These are phyloP conservation scores for Eupleurogrammus muticus DNA, from an alignment of 2,797 vertebrate species.

Conservation along the genomic window DNA sequence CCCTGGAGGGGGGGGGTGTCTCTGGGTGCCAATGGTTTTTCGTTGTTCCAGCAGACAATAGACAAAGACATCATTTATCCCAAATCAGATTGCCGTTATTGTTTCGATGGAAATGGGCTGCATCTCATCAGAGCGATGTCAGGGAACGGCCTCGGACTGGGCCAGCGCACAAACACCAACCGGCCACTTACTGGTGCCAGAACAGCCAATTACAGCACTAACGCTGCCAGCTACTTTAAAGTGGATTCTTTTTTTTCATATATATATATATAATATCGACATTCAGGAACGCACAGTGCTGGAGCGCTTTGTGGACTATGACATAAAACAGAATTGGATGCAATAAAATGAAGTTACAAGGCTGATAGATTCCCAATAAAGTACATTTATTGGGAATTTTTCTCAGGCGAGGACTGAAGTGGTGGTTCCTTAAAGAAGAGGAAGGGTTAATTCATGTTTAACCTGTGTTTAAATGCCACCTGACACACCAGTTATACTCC, in stretches of 20 bases:
- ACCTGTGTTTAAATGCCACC: not conserved
- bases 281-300: conserved; percentile 9
- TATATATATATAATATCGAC: not conserved
- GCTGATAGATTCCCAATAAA: conserved; percentile 17
- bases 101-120: conserved; percentile 71
- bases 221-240: conserved; percentile 20
- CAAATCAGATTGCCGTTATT: conserved; percentile 74
- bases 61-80: conserved; percentile 78
- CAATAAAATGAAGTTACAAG: conserved; percentile 35
- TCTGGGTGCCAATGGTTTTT: conserved; percentile 63
- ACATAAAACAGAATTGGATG: conserved; percentile 21
- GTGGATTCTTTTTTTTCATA: too few species aligned
- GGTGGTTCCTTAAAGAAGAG: not conserved
- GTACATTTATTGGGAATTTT: not conserved
- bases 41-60: conserved; percentile 75
- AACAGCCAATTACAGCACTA: conserved; percentile 44
- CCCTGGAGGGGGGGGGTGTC: conserved; percentile 49
- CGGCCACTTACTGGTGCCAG: conserved; percentile 61
- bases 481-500: not conserved
- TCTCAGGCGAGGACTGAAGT: conserved; percentile 19
- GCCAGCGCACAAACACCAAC: conserved; percentile 48
- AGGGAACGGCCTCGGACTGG: conserved; percentile 57
- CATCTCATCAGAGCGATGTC: conserved; percentile 63
- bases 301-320: conserved; percentile 13
- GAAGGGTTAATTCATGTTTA: not conserved